Percentiles rank a stretch among this genome's conserved stretches.
These are phyloP conservation scores for Panzeria rudis DNA, from an alignment of 2,888 invertebrate genomes.

Conservation along the genomic window DNA sequence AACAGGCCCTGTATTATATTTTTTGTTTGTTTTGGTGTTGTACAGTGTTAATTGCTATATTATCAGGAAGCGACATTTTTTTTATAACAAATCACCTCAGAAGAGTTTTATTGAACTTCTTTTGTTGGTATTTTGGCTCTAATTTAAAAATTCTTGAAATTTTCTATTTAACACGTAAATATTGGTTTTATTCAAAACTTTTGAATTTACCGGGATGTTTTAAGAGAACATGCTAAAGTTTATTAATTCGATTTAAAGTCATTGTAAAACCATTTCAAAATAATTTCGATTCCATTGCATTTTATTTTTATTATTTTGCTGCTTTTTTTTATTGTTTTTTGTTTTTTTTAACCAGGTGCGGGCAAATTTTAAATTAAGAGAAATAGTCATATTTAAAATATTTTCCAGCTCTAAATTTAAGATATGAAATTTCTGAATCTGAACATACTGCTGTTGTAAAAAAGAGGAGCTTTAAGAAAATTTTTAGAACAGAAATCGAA, in stretches of 20 bases:
- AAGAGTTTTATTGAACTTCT: neutral
- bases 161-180: too few species aligned
- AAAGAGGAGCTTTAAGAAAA: neutral
- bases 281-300: constrained; percentile 1
- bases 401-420: constrained; percentile 5
- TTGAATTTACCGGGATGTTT: neutral
- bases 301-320: constrained; percentile 8
- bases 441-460: neutral
- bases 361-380: constrained; percentile 40
- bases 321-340: constrained; percentile 23
- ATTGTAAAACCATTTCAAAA: neutral
- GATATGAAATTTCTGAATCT: neutral
- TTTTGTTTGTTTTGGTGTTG: too few species aligned
- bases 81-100: neutral
- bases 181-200: too few species aligned
- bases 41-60: neutral
- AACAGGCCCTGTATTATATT: too few species aligned
- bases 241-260: neutral
- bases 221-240: neutral
- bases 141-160: too few species aligned
- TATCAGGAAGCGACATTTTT: neutral
- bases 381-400: constrained; percentile 1
- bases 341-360: constrained; percentile 61
- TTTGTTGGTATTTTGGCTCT: too few species aligned
- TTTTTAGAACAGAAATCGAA: neutral